Conservation (phyloP, 2,113 vertebrate genomes). For the Oryzias javanicus region DNA sequence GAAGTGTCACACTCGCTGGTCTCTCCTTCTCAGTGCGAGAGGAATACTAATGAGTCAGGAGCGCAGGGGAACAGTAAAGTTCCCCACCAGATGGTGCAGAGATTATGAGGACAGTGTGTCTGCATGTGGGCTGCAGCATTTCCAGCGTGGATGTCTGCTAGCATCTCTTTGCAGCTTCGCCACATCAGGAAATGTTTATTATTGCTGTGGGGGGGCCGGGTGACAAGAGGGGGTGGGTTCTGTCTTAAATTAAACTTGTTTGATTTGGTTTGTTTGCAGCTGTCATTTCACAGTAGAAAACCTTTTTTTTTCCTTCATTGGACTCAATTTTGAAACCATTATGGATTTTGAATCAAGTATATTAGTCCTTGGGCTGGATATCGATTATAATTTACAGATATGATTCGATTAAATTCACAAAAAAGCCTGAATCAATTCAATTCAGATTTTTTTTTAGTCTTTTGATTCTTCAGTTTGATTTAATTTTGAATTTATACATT, state of each 20-base stretch:
- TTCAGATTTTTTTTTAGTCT: too few relatives aligned
- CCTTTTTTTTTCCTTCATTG: too few relatives aligned
- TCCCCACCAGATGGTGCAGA: constrained; percentile 62
- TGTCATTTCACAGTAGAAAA: not conserved
- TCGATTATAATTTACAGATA: too few relatives aligned
- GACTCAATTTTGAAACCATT: too few relatives aligned
- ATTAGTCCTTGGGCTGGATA: too few relatives aligned
- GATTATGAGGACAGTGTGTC: constrained; percentile 64
- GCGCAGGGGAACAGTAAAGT: constrained; percentile 43
- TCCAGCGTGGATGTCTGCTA: constrained; percentile 51
- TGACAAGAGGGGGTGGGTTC: constrained; percentile 6
- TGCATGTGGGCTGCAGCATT: constrained; percentile 50
- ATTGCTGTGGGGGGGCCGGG: constrained; percentile 14
- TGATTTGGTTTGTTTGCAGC: constrained; percentile 22
- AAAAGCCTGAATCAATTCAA: too few relatives aligned
- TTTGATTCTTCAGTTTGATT: too few relatives aligned
- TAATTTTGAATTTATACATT: too few relatives aligned
- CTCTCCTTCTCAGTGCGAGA: constrained; percentile 30
- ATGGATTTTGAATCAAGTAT: too few relatives aligned
- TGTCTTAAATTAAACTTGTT: constrained; percentile 15
- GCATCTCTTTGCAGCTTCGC: constrained; percentile 42
- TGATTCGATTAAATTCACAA: too few relatives aligned
- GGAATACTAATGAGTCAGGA: constrained; percentile 54
- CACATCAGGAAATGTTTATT: constrained; percentile 46
- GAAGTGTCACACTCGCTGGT: constrained; percentile 31